Base-by-base conservation (phyloP, 1,140 invertebrate species). In the Trichonephila inaurata region DNA sequence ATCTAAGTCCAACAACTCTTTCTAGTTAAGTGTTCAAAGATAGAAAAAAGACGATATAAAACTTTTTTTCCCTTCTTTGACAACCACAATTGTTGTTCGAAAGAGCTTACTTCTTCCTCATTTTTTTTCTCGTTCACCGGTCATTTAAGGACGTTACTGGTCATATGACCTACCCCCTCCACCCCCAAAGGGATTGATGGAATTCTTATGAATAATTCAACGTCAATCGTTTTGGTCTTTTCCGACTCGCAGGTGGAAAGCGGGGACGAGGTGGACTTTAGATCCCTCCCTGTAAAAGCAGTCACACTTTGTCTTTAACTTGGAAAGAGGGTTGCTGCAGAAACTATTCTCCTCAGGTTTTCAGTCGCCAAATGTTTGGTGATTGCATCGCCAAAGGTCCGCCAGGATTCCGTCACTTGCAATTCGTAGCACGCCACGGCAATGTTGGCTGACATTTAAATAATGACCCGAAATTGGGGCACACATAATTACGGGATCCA, bases 151-250 rank as follows among this genome's bases (percentile, higher is more conserved):
- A 62, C 86, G 40, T 64, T 64, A 66, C 33, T 64, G 86, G 86
- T 88, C 33, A 64, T 33, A 88, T 66, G 86, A 64, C 86, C 60
- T 64, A 28, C 62, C 33, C 33, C 28, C 60, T 88, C 62, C 19
- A 40, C 19, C 60, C 86, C 86, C 28, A 88, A 64, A 40, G 86
- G 86, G 86, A 88, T 85, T 85, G 83, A 85, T 60, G 61, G n/a
- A 24, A 72, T 89, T 58, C 58, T 89, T 77, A 89, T 89, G 88
- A 89, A 89, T 89, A 58, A 89, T 89, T 89, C 88, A 89, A 72
- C 33, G 58, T 77, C 64, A 77, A 77, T 72, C 88, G 88, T 89
- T 89, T 60, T 44, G 44, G 28, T 89, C 58, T 89, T 72, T 89
- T 89, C 69, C 28, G 14, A n/a, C 62, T 88, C 86, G 51, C 40